phyloP scores from a whole-genome alignment of 1,140 invertebrate species.

The Kradibia gibbosae region DNA sequence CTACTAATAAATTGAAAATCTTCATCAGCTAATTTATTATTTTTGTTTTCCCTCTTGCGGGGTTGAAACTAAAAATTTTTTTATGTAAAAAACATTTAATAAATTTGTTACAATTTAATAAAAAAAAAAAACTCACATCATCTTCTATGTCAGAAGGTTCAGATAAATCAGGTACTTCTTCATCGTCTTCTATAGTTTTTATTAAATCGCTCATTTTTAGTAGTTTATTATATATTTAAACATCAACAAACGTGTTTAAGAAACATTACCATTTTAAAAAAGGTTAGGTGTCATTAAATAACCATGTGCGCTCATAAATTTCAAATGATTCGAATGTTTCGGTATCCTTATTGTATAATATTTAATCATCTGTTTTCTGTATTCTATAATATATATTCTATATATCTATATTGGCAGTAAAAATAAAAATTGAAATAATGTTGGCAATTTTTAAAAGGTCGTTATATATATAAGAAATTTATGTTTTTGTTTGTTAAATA shows the following conservation, averaged over 20 bases:
- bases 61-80: constrained; percentile 81
- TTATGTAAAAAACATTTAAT: constrained; percentile 40
- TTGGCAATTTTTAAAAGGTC: too few species aligned
- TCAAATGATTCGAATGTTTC: not conserved
- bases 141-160: constrained; percentile 88
- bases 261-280: constrained; percentile 25
- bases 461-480: too few species aligned
- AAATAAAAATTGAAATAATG: too few species aligned
- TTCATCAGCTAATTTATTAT: constrained; percentile 80
- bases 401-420: too few species aligned
- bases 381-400: too few species aligned
- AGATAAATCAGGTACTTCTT: constrained; percentile 83
- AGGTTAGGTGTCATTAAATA: constrained; percentile 27
- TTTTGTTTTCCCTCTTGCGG: constrained; percentile 80
- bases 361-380: too few species aligned
- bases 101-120: not conserved
- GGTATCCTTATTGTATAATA: not conserved
- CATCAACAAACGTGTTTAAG: not conserved
- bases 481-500: too few species aligned
- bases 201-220: constrained; percentile 70
- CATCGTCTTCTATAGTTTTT: constrained; percentile 84
- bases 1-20: constrained; percentile 84
- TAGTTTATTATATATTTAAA: not conserved
- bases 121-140: constrained; percentile 76
- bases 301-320: constrained; percentile 21